phyloP scores from a whole-genome alignment of 2,797 vertebrate genomes.

The Melanotaenia nigrans region DNA sequence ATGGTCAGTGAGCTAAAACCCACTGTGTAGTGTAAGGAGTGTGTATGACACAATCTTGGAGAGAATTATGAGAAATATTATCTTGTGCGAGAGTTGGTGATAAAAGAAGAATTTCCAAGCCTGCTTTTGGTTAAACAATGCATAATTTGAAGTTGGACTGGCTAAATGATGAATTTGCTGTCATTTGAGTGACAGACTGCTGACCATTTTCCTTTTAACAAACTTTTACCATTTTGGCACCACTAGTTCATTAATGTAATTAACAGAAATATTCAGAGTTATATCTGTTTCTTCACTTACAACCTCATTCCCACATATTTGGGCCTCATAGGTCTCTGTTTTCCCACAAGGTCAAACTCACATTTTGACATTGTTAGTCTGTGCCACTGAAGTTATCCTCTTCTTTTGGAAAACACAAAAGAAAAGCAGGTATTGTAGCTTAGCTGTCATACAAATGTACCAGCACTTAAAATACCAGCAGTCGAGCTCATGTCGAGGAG shows the following conservation, averaged over 20 bases:
- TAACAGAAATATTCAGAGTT: not conserved
- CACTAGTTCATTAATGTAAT: not conserved
- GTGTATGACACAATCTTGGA: no score
- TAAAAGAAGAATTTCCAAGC: not conserved
- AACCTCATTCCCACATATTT: no score
- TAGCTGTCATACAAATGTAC: not conserved
- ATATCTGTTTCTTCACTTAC: not conserved
- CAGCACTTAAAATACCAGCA: not conserved
- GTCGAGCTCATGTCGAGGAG: no score
- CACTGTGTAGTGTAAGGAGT: not conserved
- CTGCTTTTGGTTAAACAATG: not conserved
- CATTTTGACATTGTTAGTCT: not conserved
- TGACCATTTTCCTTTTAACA: not conserved
- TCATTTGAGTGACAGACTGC: not conserved
- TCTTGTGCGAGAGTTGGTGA: not conserved
- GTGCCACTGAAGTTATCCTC: not conserved
- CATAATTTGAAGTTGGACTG: not conserved
- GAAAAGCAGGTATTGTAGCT: not conserved
- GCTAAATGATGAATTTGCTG: not conserved
- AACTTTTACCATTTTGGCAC: no score
- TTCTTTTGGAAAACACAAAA: not conserved
- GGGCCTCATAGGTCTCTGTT: not conserved
- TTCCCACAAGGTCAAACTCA: not conserved
- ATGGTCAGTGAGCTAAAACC: not conserved
- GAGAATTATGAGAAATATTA: not conserved